Evolutionary conservation across 2,797 vertebrate genomes (phyloP), one percentile per base, ranked within the genome.

Genomic region (Hapalemur alaotrensis): DNA sequence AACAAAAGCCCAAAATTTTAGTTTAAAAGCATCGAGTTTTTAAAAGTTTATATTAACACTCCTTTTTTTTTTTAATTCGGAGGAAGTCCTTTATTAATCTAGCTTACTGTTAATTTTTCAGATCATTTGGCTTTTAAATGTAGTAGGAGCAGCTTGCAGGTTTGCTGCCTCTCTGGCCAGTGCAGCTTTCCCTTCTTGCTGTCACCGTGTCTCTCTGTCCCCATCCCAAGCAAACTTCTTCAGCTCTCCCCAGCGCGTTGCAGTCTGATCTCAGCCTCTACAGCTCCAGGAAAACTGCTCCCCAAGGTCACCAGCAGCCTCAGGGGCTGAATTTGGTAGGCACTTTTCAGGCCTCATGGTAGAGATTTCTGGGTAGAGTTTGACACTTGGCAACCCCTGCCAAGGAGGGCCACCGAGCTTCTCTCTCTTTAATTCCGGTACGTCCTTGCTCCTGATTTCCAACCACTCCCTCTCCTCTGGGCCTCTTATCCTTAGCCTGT

Each of bases 1-100:
- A 92, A 84, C 15, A 92, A 83, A 96, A 87, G 18, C 18, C 86
- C 32, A 89, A 92, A 22, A 20, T 76, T 30, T 59, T 52, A 32
- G 20, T 78, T 78, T 54, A 41, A 80, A 59, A 59, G 35, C 54
- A 80, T 81, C 43, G 54, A 38, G 50, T 78, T 89, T 61, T 90
- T 75, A 0, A 23, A 65, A 76, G 30, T 83, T 63, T n/a, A 1
- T 18, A 14, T 78, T 91, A 84, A 69, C 1, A 1, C 10, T 78
- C 80, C 57, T 9, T 81, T 91, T 73, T 15, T 15, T 83, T 52
- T 91, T 48, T 67, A n/a, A 35, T 67, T 91, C 25, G 20, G 4
- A 32, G 18, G 52, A 91, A 92, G 28, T 54, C 70, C n/a, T 52
- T 76, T 70, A 25, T 78, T 17, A 59, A 69, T 63, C 63, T 88